Conservation (phyloP, 2,797 vertebrate genomes). For the Gallinago stenura region DNA sequence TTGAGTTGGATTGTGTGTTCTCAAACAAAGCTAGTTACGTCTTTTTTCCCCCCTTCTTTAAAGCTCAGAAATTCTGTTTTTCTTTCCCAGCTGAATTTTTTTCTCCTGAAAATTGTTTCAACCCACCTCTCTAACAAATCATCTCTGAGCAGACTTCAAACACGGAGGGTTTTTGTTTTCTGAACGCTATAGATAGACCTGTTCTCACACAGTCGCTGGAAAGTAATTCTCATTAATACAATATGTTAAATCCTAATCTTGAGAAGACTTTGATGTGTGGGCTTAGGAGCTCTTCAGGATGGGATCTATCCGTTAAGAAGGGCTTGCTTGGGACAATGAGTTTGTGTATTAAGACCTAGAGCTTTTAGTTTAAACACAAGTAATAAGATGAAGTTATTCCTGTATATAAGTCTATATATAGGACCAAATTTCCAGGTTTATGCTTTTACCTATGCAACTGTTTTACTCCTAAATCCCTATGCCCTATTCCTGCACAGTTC, state of each 20-base stretch:
- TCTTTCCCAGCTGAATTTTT: neutral
- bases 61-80: neutral
- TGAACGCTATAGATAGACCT: neutral
- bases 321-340: constrained; percentile 7
- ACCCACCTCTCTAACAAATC: neutral
- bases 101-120: neutral
- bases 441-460: neutral
- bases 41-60: fast-evolving
- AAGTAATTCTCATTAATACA: constrained; percentile 49
- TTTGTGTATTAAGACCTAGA: neutral
- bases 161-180: neutral
- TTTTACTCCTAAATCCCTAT: constrained; percentile 4
- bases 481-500: neutral
- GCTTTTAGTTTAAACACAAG: constrained; percentile 23
- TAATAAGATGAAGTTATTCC: constrained; percentile 30
- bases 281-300: neutral
- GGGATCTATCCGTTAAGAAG: constrained; percentile 21
- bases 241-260: constrained; percentile 30
- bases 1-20: neutral
- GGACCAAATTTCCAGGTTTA: neutral
- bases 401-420: constrained; percentile 1
- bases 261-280: constrained; percentile 23
- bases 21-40: neutral
- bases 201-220: neutral
- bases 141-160: constrained; percentile 13